Evolutionary conservation across 2,888 invertebrate genomes (phyloP), one percentile per base, ranked within the genome.

Genomic region (Drosophila testacea): DNA sequence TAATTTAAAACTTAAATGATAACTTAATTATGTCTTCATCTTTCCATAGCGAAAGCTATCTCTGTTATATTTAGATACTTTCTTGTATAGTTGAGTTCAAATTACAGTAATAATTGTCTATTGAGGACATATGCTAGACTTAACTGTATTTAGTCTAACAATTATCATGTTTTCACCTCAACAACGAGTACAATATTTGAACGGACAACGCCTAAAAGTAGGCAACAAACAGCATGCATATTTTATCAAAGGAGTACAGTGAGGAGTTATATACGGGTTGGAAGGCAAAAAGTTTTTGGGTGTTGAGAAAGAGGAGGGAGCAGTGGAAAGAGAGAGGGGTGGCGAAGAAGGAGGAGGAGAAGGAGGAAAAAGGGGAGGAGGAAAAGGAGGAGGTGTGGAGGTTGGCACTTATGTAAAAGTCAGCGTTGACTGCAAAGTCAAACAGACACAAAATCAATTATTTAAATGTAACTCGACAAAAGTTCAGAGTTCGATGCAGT

Each of bases 361-460:
- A 10, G 11, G 13, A 41, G 54, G 27, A 10, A 6, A 16, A 16
- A 6, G 9, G 13, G 7, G 32, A 0, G 10, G 32, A 10, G 2
- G 9, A 16, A 32, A 13, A n/a, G 47, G 41, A 30, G 59, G 5
- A n/a, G 34, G 16, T 7, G 13, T 5, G 28, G 30, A 13, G n/a
- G 42, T 13, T 34, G 30, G 32, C 55, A 62, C 61, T 62, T 55
- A 47, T 63, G 32, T 63, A 63, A 56, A 63, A 63, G 47, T 56
- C 62, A 46, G 46, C 38, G 10, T 13, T 6, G 32, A 22, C 38
- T 38, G 38, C 46, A 55, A 42, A 51, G 47, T 41, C 51, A 61
- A 73, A 54, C 50, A 55, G 50, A 54, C 38, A 73, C 62, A 71
- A 83, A 83, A 86, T 86, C 77, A 83, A 80, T 89, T 83, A 83